Evolutionary conservation across 2,888 invertebrate genomes (phyloP).

Genomic region (Pyrgus malvae): DNA sequence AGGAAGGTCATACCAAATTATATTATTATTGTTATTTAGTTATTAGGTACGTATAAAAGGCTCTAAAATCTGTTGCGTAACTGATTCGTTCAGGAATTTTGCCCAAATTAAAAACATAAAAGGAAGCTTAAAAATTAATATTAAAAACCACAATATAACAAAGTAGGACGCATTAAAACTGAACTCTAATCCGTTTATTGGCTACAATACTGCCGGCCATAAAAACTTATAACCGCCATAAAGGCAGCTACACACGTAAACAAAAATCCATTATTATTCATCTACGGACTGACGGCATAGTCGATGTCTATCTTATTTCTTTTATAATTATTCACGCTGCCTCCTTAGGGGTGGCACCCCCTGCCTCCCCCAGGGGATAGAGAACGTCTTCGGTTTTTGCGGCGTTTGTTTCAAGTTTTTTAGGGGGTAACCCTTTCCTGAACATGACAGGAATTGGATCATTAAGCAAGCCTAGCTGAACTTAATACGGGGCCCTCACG

Average conservation of each 20-base stretch:
- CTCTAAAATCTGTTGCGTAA: too few relatives aligned
- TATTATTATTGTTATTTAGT: too few relatives aligned
- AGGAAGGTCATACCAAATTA: too few relatives aligned
- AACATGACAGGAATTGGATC: conserved; percentile 82
- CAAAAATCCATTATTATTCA: conserved; percentile 79
- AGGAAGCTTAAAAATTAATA: too few relatives aligned
- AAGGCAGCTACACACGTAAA: conserved; percentile 65
- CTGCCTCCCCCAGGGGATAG: conserved; percentile 53
- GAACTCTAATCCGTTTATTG: conserved; percentile 12
- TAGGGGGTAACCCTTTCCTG: conserved; percentile 81
- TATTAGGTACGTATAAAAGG: too few relatives aligned
- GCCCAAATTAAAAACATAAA: too few relatives aligned
- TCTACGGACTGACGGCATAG: conserved; percentile 74
- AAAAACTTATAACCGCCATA: conserved; percentile 28
- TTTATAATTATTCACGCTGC: conserved; percentile 80
- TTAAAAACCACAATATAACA: conserved; percentile 23
- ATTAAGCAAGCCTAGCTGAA: conserved; percentile 79
- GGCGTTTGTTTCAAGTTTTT: conserved; percentile 82
- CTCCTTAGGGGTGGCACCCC: conserved; percentile 53
- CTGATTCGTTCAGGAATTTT: too few relatives aligned
- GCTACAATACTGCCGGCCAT: conserved; percentile 12
- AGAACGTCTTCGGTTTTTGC: conserved; percentile 81
- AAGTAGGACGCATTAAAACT: neutral
- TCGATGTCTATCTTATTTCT: conserved; percentile 82
- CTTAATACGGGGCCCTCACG: conserved; percentile 62